Conservation (phyloP, 2,888 invertebrate species). For the Antheraea assamensis region DNA sequence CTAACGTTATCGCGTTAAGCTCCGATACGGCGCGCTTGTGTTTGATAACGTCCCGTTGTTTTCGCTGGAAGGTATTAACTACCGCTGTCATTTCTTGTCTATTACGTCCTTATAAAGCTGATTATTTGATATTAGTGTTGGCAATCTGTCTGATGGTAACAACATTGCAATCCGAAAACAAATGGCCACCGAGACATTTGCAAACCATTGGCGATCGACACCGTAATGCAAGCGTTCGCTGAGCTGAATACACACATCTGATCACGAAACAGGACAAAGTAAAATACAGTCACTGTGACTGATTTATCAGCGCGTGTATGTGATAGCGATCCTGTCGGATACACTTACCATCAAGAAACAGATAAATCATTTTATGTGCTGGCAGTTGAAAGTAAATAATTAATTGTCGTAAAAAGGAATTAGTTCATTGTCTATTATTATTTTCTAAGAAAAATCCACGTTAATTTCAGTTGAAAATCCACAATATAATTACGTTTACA, state of each 20-base stretch:
- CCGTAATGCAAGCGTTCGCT: too few relatives aligned
- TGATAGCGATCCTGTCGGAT: too few relatives aligned
- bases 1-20: slow-evolving; percentile 3
- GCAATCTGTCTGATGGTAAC: too few relatives aligned
- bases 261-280: too few relatives aligned
- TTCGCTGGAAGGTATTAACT: background rate
- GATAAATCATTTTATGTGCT: background rate
- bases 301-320: too few relatives aligned
- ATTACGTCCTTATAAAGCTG: background rate
- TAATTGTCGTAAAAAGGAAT: background rate
- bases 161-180: too few relatives aligned
- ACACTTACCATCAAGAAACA: background rate
- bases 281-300: too few relatives aligned
- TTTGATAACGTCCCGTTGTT: slow-evolving; percentile 1
- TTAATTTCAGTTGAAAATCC: slow-evolving; percentile 25
- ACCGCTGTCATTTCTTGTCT: background rate
- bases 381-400: background rate
- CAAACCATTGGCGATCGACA: too few relatives aligned
- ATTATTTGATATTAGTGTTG: background rate
- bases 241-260: too few relatives aligned
- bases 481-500: slow-evolving; percentile 34
- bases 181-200: too few relatives aligned
- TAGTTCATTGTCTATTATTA: background rate
- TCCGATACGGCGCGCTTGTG: slow-evolving; percentile 2
- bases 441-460: background rate